phyloP scores from a whole-genome alignment of 2,888 invertebrate genomes.

The Rugalucina vietnamica region DNA sequence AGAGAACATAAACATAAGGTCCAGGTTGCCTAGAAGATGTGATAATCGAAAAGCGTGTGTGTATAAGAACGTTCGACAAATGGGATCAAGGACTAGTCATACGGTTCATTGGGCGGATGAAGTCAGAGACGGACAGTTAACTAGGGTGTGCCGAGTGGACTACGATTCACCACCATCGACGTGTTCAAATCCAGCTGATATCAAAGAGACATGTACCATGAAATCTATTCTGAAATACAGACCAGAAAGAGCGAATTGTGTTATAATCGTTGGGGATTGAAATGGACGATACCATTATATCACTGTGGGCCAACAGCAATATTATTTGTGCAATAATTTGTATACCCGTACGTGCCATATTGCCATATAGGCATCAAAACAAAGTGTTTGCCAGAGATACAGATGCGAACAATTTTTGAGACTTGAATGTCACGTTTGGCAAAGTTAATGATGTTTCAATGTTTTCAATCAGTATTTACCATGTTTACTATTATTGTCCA shows the following conservation, averaged over 20 bases:
- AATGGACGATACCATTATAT: background rate
- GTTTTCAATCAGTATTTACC: no score
- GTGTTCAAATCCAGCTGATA: conserved; percentile 5
- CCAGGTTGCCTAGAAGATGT: conserved; percentile 38
- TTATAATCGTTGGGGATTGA: conserved; percentile 56
- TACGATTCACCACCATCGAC: conserved; percentile 1
- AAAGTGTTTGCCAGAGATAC: no score
- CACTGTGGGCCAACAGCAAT: background rate
- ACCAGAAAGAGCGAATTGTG: conserved; percentile 58
- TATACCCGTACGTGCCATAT: no score
- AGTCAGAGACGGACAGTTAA: conserved; percentile 43
- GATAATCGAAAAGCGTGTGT: conserved; percentile 31
- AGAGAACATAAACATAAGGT: background rate
- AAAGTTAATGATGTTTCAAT: no score
- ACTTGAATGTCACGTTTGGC: no score
- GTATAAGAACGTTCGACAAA: conserved; percentile 14
- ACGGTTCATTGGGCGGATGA: conserved; percentile 58
- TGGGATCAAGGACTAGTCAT: background rate
- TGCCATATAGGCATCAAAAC: no score
- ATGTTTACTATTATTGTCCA: no score
- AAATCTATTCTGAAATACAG: conserved; percentile 60
- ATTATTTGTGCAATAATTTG: background rate
- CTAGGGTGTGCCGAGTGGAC: conserved; percentile 27
- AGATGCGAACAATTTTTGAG: no score
- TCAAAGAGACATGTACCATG: conserved; percentile 22